Percentiles rank a stretch among this genome's conserved stretches.
Evolutionary conservation across 2,888 invertebrate genomes (phyloP).

Genomic region (Anodontia alba): DNA sequence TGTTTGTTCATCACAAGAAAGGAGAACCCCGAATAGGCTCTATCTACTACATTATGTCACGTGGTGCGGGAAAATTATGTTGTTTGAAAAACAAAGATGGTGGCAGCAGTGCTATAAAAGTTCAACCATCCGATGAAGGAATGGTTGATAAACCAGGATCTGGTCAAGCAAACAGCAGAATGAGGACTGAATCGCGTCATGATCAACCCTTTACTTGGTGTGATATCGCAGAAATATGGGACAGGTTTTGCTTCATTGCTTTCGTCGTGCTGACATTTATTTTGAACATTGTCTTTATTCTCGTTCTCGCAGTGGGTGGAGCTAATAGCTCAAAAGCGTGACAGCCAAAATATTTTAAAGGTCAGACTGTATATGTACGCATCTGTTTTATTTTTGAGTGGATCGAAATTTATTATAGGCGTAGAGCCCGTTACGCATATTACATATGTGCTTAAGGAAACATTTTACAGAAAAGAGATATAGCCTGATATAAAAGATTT

Average conservation of each 20-base stretch:
- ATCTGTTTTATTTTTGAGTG: too few species aligned
- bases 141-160: neutral
- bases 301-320: too few species aligned
- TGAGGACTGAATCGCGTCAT: neutral
- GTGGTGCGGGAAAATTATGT: neutral
- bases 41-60: neutral
- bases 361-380: too few species aligned
- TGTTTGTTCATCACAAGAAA: neutral
- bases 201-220: slow-evolving; percentile 35
- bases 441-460: too few species aligned
- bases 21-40: neutral
- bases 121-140: neutral
- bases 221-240: slow-evolving; percentile 34
- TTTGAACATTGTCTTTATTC: slow-evolving; percentile 3
- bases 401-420: too few species aligned
- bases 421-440: too few species aligned
- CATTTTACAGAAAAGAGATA: too few species aligned
- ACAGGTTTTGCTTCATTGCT: slow-evolving; percentile 37
- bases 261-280: slow-evolving; percentile 24
- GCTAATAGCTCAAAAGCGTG: too few species aligned
- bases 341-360: too few species aligned
- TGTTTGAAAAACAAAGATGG: neutral
- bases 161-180: too few species aligned
- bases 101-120: neutral
- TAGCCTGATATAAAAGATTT: too few species aligned